Conservation (phyloP, 2,888 invertebrate genomes). For the Automeris io region DNA sequence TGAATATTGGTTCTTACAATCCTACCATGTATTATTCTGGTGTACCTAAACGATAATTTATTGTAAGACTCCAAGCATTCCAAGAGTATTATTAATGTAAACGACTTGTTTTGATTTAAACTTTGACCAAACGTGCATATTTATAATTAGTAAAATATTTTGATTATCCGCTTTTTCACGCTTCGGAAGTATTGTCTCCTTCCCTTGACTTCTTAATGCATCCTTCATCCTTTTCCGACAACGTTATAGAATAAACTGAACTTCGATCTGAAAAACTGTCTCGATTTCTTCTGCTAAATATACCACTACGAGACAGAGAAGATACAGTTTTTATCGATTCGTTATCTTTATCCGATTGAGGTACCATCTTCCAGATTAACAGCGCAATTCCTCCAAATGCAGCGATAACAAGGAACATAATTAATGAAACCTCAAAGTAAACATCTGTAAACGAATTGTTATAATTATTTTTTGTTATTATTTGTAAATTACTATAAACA, state of each 20-base stretch:
- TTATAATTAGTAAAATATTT: conserved; percentile 17
- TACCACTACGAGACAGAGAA: conserved; percentile 54
- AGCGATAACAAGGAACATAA: conserved; percentile 77
- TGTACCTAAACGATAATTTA: too few relatives aligned
- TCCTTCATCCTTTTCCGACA: conserved; percentile 66
- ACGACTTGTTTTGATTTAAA: neutral
- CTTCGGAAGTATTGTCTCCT: conserved; percentile 71
- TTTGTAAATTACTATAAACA: neutral
- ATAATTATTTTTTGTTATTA: neutral
- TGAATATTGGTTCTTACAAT: too few relatives aligned
- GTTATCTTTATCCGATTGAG: conserved; percentile 70
- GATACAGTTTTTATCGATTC: conserved; percentile 63
- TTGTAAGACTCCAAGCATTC: too few relatives aligned
- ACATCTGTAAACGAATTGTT: conserved; percentile 47
- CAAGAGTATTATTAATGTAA: neutral
- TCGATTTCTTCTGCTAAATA: conserved; percentile 57
- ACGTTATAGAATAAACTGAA: conserved; percentile 66
- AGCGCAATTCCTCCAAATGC: conserved; percentile 75
- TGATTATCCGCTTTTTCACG: conserved; percentile 34
- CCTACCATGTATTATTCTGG: too few relatives aligned
- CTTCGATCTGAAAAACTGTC: conserved; percentile 65
- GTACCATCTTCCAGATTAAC: conserved; percentile 75
- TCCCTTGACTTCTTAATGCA: conserved; percentile 48
- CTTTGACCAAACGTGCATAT: conserved; percentile 21
- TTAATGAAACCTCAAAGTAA: conserved; percentile 66